A percentile compares a stretch with the other conserved stretches of the same genome.
These are phyloP conservation scores for Archivesica marissinica DNA, from an alignment of 1,140 invertebrate species.

Conservation along the genomic window DNA sequence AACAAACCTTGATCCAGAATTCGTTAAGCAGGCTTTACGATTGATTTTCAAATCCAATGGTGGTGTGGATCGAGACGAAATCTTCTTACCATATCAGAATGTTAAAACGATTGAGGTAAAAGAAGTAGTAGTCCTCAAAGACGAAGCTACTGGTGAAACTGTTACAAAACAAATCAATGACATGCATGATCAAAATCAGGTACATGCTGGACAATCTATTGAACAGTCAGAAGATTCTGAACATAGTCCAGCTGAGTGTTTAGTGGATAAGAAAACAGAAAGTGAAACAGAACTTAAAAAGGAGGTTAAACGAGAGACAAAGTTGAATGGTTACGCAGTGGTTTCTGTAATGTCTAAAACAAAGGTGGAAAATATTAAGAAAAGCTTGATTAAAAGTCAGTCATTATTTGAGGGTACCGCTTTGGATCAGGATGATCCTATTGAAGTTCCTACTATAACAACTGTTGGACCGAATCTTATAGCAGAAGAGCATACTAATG, in stretches of 20 bases:
- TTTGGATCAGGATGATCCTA: constrained; percentile 66
- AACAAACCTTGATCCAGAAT: constrained; percentile 63
- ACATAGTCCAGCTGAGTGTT: background rate
- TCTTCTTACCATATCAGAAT: constrained; percentile 73
- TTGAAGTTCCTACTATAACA: constrained; percentile 72
- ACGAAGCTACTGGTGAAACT: constrained; percentile 38
- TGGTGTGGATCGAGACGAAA: constrained; percentile 77
- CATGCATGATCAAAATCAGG: constrained; percentile 6
- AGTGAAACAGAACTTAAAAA: background rate
- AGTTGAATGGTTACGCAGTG: constrained; percentile 78
- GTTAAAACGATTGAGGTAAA: constrained; percentile 38
- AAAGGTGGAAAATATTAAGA: constrained; percentile 79
- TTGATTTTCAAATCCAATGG: constrained; percentile 76
- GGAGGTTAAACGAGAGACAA: constrained; percentile 22
- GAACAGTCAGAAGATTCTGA: background rate
- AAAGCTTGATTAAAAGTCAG: constrained; percentile 69
- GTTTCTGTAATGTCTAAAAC: constrained; percentile 78
- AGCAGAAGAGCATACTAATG: constrained; percentile 76
- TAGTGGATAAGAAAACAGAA: background rate
- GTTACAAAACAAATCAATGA: constrained; percentile 21
- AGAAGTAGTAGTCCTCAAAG: constrained; percentile 13
- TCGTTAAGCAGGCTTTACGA: constrained; percentile 72
- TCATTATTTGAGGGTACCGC: constrained; percentile 61
- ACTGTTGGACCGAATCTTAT: constrained; percentile 75
- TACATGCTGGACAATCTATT: background rate